Conservation (phyloP, 2,888 invertebrate genomes). For the Liposcelis brunnea region DNA sequence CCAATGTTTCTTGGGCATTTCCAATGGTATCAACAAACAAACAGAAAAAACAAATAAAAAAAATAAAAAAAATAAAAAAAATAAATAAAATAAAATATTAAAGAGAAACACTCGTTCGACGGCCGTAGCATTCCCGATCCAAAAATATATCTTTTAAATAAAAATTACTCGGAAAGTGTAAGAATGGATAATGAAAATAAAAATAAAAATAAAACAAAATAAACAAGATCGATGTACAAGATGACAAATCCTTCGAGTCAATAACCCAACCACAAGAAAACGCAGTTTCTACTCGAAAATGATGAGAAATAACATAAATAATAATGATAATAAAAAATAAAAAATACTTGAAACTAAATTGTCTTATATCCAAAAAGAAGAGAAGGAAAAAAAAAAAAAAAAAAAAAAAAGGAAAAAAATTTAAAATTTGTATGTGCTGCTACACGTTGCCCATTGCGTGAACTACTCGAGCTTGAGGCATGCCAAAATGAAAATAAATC, state of each 20-base stretch:
- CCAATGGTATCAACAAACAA: neutral
- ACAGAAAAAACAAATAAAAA: slow-evolving; percentile 6
- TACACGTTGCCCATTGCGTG: slow-evolving; percentile 3
- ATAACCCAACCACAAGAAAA: slow-evolving; percentile 20
- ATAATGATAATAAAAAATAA: neutral
- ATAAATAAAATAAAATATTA: neutral
- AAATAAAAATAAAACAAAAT: slow-evolving; percentile 11
- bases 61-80: slow-evolving; percentile 9
- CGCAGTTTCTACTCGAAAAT: slow-evolving; percentile 22
- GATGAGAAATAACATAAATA: slow-evolving; percentile 3
- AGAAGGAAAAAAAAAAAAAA: slow-evolving; percentile 27
- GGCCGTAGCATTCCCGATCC: no score
- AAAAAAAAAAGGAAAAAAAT: slow-evolving; percentile 29
- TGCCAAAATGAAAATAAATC: neutral
- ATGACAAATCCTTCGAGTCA: slow-evolving; percentile 13
- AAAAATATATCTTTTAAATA: slow-evolving; percentile 10
- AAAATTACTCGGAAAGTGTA: slow-evolving; percentile 6
- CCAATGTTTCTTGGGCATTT: slow-evolving; percentile 23
- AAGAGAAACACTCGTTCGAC: no score
- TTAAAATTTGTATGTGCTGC: slow-evolving; percentile 3
- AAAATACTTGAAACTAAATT: slow-evolving; percentile 20
- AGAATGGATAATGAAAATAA: slow-evolving; percentile 11
- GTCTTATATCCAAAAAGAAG: slow-evolving; percentile 24
- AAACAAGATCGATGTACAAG: slow-evolving; percentile 11
- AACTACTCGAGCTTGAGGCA: neutral